phyloP scores from a whole-genome alignment of 2,113 vertebrate species.

The Actenoides lindsayi region DNA sequence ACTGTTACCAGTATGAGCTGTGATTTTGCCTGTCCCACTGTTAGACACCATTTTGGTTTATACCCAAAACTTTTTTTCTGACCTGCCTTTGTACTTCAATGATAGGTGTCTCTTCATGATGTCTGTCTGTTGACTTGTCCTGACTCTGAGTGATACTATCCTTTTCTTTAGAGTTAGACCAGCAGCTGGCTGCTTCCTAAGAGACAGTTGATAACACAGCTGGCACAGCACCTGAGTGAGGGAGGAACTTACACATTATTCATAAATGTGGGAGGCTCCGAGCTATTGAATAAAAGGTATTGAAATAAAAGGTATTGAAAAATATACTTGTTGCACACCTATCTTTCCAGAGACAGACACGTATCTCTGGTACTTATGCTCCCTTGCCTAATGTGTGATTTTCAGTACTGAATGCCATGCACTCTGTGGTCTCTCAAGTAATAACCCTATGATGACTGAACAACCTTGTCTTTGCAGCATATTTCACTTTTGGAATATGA shows the following conservation, averaged over 20 bases:
- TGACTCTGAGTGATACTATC: not conserved
- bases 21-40: not conserved
- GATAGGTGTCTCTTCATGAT: not conserved
- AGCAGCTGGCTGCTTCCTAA: not conserved
- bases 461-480: not conserved
- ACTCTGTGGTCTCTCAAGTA: not conserved
- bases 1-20: not conserved
- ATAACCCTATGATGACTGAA: not conserved
- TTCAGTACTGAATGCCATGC: not conserved
- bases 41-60: not conserved
- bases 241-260: not conserved
- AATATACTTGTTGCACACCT: not conserved
- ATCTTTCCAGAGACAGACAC: not conserved
- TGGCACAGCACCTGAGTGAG: not conserved
- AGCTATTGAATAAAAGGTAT: not conserved
- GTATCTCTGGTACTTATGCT: not conserved
- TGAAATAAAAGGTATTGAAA: not conserved
- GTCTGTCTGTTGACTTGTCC: not conserved
- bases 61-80: not conserved
- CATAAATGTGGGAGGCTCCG: not conserved
- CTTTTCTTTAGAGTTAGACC: not conserved
- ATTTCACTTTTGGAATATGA: not conserved
- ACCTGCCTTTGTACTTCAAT: not conserved
- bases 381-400: not conserved
- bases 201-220: not conserved